phyloP scores from a whole-genome alignment of 2,888 invertebrate genomes.

The Seladonia tumulorum region DNA sequence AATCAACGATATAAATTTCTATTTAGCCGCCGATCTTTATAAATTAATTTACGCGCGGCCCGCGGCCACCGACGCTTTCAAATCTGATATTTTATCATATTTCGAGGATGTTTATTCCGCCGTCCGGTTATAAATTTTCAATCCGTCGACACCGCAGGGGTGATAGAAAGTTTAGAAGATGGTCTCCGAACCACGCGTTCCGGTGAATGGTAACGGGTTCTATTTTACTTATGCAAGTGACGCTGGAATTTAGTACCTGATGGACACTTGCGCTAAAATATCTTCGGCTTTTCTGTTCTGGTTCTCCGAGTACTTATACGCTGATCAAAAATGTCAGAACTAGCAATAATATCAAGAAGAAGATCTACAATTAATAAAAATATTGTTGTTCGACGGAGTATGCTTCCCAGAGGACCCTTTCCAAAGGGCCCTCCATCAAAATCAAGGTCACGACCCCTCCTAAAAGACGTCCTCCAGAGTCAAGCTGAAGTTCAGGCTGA shows the following conservation, averaged over 20 bases:
- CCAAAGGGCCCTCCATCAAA: not conserved
- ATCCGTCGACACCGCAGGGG: not conserved
- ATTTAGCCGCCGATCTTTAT: not conserved
- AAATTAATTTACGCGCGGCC: not conserved
- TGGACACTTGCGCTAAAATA: not conserved
- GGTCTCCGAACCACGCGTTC: not conserved
- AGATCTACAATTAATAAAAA: too few relatives aligned
- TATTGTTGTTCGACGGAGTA: too few relatives aligned
- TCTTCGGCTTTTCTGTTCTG: not conserved
- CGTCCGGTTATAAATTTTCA: constrained; percentile 3
- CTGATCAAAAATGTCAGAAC: too few relatives aligned
- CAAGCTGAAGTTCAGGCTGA: not conserved
- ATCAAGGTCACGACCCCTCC: constrained; percentile 13
- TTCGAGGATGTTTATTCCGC: not conserved
- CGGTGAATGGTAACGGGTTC: not conserved
- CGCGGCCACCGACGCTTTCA: not conserved
- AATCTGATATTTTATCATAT: not conserved
- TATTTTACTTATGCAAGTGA: not conserved
- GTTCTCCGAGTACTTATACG: not conserved
- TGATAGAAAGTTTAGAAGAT: not conserved
- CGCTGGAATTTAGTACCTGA: not conserved
- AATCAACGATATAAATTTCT: not conserved
- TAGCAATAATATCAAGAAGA: too few relatives aligned
- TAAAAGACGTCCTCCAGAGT: not conserved
- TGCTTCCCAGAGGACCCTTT: too few relatives aligned